Base-by-base conservation (phyloP, 2,888 invertebrate species). In the Deroplatys truncata region DNA sequence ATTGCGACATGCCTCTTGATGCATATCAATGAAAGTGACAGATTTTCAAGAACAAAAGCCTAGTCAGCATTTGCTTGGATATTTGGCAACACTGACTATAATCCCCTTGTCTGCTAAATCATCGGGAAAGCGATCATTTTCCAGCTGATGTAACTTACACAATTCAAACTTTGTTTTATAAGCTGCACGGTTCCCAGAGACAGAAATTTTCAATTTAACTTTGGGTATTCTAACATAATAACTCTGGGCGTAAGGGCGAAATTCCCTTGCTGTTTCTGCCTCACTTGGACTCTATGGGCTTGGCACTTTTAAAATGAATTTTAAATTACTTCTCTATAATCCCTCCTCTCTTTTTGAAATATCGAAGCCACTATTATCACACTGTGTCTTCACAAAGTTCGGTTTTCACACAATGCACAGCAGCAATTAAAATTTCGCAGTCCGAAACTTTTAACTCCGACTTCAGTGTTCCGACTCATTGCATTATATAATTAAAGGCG, bases 401-500 rank as follows among this genome's bases (percentile, higher is more conserved):
- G 43, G 43, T 43, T 43, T 43, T 43, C 43, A 82, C 20, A 20
- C 49, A 7, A 28, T 82, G 82, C 28, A 13, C 87, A 29, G 82
- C 56, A 16, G 82, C 56, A 16, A 72, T 72, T 72, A 72, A 72
- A 72, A 72, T 72, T 72, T 72, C 56, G 25, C 56, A 72, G 20
- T 72, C 25, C 56, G 56, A 72, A 72, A 72, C 56, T 72, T 82
- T 72, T 72, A 72, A 72, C 56, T 72, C 25, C 25, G 16, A 16
- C 56, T 84, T 82, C 35, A 89, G 85, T 88, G 85, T 89, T 89
- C 85, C 89, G 28, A 89, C 85, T 89, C 89, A 89, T 89, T 85
- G 89, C 85, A 82, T 89, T 88, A 72, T 88, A 88, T 88, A 88
- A 88, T 88, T 89, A 85, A 89, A 89, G 85, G 28, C 82, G 82